Conservation (phyloP, 1,140 invertebrate species). For the Lysiphlebus fabarum region DNA sequence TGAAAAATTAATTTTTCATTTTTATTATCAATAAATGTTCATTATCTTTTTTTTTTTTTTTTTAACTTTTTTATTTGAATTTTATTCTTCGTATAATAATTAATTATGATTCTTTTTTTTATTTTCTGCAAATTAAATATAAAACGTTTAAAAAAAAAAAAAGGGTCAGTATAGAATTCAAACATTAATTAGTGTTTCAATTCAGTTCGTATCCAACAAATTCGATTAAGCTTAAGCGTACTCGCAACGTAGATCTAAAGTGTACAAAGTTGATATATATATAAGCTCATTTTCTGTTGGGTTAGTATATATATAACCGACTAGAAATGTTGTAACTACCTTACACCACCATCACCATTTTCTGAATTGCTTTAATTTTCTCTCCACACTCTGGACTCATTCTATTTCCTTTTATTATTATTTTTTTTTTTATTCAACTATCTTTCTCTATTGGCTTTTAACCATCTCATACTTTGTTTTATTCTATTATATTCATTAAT, state of each 20-base stretch:
- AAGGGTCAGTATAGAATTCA: slow-evolving; percentile 6
- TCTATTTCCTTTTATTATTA: slow-evolving; percentile 6
- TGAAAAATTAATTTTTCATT: no score
- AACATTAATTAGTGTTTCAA: slow-evolving; percentile 22
- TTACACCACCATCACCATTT: slow-evolving; percentile 37
- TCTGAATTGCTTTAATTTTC: slow-evolving; percentile 37
- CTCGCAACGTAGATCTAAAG: neutral
- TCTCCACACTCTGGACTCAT: slow-evolving; percentile 1
- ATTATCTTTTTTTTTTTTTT: no score
- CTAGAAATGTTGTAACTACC: slow-evolving; percentile 39
- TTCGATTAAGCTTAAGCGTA: slow-evolving; percentile 16
- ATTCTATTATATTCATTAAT: slow-evolving; percentile 4
- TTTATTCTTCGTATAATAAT: no score
- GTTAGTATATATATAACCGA: slow-evolving; percentile 1
- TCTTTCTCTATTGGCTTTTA: slow-evolving; percentile 5
- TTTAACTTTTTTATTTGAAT: no score
- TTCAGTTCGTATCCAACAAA: slow-evolving; percentile 16
- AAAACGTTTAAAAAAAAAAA: no score
- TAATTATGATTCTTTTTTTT: no score
- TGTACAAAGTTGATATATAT: neutral
- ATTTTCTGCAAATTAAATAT: no score
- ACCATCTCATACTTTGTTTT: slow-evolving; percentile 3
- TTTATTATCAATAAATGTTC: no score
- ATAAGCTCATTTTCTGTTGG: slow-evolving; percentile 1
- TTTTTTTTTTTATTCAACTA: slow-evolving; percentile 17